Percentiles rank a stretch among this genome's conserved stretches.
phyloP scores from a whole-genome alignment of 1,140 invertebrate species.

The Drosophila persimilis region DNA sequence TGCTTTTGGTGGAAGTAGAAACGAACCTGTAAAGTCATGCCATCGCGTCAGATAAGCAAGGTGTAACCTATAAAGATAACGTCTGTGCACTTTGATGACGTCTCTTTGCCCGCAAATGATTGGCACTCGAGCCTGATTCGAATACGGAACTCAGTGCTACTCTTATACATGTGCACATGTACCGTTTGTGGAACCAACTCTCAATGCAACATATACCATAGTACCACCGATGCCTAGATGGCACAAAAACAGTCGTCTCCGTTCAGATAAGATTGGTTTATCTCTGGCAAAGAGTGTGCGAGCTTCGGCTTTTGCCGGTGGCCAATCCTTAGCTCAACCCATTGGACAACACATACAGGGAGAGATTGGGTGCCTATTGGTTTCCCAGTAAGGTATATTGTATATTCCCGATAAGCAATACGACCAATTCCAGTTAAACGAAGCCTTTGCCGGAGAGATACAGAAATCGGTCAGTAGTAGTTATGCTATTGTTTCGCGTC shows the following conservation, averaged over 20 bases:
- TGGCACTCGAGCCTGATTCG: neutral
- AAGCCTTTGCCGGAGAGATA: constrained; percentile 39
- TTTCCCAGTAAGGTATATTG: constrained; percentile 33
- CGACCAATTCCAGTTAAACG: constrained; percentile 56
- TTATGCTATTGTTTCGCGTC: constrained; percentile 65
- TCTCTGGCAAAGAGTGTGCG: constrained; percentile 10
- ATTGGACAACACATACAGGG: constrained; percentile 16
- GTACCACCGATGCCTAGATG: too few relatives aligned
- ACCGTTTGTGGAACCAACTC: too few relatives aligned
- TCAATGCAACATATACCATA: too few relatives aligned
- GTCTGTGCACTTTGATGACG: constrained; percentile 14
- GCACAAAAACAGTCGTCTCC: neutral
- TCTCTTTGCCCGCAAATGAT: constrained; percentile 3
- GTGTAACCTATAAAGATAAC: constrained; percentile 42
- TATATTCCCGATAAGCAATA: constrained; percentile 52
- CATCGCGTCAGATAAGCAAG: constrained; percentile 22
- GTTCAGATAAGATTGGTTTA: too few relatives aligned
- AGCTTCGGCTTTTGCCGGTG: constrained; percentile 9
- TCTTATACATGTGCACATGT: too few relatives aligned
- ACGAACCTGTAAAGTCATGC: neutral
- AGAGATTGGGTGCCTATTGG: constrained; percentile 28
- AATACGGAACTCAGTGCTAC: too few relatives aligned
- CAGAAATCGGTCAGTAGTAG: constrained; percentile 59
- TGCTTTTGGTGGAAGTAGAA: neutral
- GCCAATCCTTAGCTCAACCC: constrained; percentile 9